Evolutionary conservation across 2,797 vertebrate species (phyloP).

Genomic region (Xenopus petersii): DNA sequence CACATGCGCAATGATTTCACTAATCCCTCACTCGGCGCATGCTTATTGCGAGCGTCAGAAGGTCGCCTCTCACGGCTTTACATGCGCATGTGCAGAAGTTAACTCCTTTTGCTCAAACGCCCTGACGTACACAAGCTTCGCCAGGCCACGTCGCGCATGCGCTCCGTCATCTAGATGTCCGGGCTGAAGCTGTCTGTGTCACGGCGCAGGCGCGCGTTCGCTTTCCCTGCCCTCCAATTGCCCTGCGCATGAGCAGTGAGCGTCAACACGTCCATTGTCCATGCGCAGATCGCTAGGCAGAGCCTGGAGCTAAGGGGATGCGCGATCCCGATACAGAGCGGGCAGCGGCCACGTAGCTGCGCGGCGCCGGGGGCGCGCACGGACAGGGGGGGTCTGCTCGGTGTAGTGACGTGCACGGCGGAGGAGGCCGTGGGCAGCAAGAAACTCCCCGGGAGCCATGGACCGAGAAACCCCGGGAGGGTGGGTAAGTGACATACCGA

Average conservation of each 20-base stretch:
- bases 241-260: not conserved
- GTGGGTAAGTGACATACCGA: slow-evolving; percentile 34
- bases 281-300: slow-evolving; percentile 5
- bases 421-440: slow-evolving; percentile 40
- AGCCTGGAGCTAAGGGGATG: not conserved
- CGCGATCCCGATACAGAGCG: slow-evolving; percentile 31
- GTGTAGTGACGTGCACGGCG: slow-evolving; percentile 45
- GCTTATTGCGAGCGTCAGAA: too few relatives aligned
- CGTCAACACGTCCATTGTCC: not conserved
- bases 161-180: too few relatives aligned
- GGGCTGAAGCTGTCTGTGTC: too few relatives aligned
- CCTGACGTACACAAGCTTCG: too few relatives aligned
- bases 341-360: slow-evolving; percentile 47
- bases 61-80: too few relatives aligned
- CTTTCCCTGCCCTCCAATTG: not conserved
- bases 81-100: too few relatives aligned
- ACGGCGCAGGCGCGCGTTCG: not conserved
- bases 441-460: slow-evolving; percentile 44
- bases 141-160: too few relatives aligned
- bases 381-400: slow-evolving; percentile 26
- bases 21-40: too few relatives aligned
- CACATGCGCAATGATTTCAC: too few relatives aligned
- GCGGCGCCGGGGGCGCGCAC: slow-evolving; percentile 44
- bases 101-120: too few relatives aligned
- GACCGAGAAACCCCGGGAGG: slow-evolving; percentile 43